Evolutionary conservation across 2,113 vertebrate genomes (phyloP).

Genomic region (Conger conger): DNA sequence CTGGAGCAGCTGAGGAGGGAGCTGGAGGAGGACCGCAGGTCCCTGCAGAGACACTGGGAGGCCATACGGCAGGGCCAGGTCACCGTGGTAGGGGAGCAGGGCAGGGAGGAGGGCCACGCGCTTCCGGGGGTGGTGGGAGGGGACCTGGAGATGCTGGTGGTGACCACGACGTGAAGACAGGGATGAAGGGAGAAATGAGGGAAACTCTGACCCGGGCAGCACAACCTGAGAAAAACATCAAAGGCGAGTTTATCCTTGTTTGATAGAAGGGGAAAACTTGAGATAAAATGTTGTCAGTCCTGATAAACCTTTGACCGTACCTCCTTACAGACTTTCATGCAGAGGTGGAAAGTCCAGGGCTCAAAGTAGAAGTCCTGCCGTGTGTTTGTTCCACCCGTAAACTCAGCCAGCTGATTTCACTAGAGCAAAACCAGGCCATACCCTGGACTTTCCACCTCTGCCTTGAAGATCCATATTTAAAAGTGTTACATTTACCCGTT

Average conservation of each 20-base stretch:
- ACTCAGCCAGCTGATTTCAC: no score
- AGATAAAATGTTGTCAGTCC: not conserved
- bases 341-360: no score
- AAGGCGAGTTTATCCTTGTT: not conserved
- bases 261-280: not conserved
- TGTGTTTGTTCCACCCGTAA: no score
- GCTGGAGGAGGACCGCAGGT: constrained; percentile 4
- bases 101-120: not conserved
- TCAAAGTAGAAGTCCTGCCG: no score
- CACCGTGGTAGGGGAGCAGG: not conserved
- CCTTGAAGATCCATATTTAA: no score
- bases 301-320: not conserved
- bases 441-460: no score
- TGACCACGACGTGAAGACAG: constrained; percentile 11
- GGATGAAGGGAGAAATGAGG: not conserved
- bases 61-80: not conserved
- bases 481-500: no score
- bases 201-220: not conserved
- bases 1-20: constrained; percentile 11
- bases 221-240: not conserved
- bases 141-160: constrained; percentile 7
- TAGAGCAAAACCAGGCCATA: no score
- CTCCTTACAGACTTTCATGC: no score
- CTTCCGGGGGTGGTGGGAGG: not conserved
- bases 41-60: constrained; percentile 13